Conservation (phyloP, 2,797 vertebrate species). For the Poeciliopsis paucimaculata region DNA sequence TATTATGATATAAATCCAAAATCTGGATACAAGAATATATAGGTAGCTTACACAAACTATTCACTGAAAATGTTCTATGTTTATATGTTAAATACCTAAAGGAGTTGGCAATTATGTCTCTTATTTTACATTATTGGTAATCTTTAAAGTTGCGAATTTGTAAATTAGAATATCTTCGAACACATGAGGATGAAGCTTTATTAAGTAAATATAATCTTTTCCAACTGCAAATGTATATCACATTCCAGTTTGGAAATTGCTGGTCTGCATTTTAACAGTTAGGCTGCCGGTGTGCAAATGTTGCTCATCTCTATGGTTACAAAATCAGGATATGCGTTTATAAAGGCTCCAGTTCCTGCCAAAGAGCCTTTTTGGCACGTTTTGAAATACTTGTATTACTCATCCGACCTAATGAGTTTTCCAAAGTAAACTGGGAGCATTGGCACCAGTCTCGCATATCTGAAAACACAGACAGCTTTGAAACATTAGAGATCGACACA, state of each 20-base stretch:
- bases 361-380: slow-evolving; percentile 61
- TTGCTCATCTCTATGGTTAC: slow-evolving; percentile 44
- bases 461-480: slow-evolving; percentile 17
- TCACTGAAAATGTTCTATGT: neutral
- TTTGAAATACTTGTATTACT: slow-evolving; percentile 58
- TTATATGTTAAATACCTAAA: neutral
- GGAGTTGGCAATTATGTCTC: neutral
- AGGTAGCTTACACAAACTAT: neutral
- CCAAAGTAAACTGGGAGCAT: slow-evolving; percentile 40
- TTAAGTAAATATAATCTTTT: neutral
- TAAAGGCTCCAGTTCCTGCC: slow-evolving; percentile 22
- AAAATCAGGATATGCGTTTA: slow-evolving; percentile 29
- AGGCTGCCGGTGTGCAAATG: neutral
- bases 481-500: slow-evolving; percentile 22
- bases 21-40: neutral
- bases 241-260: neutral
- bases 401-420: slow-evolving; percentile 60
- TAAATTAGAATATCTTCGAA: neutral
- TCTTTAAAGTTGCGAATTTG: neutral
- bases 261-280: neutral
- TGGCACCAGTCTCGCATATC: slow-evolving; percentile 39
- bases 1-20: neutral
- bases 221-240: neutral
- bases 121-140: neutral
- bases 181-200: neutral